These are phyloP conservation scores for Phania funesta DNA, from an alignment of 2,888 invertebrate species.

Conservation along the genomic window DNA sequence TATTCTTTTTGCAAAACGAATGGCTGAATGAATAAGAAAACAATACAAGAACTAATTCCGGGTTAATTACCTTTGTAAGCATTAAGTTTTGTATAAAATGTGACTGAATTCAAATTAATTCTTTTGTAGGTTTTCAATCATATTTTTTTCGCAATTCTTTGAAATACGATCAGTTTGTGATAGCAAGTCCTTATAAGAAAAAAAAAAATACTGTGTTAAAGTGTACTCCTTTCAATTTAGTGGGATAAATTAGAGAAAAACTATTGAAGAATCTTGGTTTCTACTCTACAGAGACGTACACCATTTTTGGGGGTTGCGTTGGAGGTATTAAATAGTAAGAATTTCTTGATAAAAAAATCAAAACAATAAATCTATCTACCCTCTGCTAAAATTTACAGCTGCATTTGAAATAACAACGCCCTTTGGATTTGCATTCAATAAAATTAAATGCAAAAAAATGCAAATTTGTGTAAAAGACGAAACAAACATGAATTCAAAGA, in stretches of 20 bases:
- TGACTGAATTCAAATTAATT: conserved; percentile 36
- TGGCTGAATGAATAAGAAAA: neutral
- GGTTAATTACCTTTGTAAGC: conserved; percentile 65
- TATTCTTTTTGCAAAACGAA: conserved; percentile 11
- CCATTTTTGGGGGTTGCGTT: neutral
- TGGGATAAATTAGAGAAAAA: neutral
- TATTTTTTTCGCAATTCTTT: conserved; percentile 29
- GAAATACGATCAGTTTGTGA: conserved; percentile 58
- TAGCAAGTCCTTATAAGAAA: conserved; percentile 32
- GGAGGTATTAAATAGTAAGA: neutral
- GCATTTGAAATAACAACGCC: conserved; percentile 11
- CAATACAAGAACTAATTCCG: conserved; percentile 56
- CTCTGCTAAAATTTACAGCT: conserved; percentile 24
- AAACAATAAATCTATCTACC: conserved; percentile 21
- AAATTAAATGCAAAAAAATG: conserved; percentile 34
- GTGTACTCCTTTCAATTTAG: neutral
- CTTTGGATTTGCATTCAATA: conserved; percentile 38
- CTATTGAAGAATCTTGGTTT: neutral
- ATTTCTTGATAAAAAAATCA: neutral
- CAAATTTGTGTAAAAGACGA: conserved; percentile 17
- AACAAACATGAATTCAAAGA: conserved; percentile 36
- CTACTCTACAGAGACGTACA: neutral
- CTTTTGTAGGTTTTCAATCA: conserved; percentile 58
- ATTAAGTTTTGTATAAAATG: conserved; percentile 48
- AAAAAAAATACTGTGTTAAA: neutral